phyloP scores from a whole-genome alignment of 2,888 invertebrate species.

The Apamea sordens region DNA sequence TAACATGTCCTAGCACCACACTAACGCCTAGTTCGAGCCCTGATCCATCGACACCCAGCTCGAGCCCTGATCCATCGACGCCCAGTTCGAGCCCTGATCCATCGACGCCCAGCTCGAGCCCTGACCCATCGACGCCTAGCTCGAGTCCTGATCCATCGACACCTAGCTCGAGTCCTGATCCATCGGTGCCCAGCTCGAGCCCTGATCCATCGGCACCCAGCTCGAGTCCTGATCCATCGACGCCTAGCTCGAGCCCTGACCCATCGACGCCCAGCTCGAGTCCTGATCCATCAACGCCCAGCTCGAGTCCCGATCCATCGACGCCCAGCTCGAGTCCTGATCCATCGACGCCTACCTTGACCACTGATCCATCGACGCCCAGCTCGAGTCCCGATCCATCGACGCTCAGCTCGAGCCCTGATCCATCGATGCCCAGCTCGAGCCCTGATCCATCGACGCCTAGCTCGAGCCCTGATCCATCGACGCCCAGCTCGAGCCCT shows the following conservation, averaged over 20 bases:
- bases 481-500: not conserved
- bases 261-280: not conserved
- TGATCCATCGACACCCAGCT: not conserved
- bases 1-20: conserved; percentile 67
- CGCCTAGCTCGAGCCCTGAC: not conserved
- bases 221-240: not conserved
- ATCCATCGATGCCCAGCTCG: not conserved
- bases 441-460: not conserved
- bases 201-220: not conserved
- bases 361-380: not conserved
- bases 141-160: not conserved
- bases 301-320: not conserved
- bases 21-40: not conserved
- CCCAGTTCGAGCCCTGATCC: too few species aligned
- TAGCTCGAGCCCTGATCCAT: not conserved
- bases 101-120: too few species aligned
- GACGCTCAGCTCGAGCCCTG: not conserved
- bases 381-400: not conserved
- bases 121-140: too few species aligned
- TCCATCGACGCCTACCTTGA: not conserved
- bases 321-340: not conserved
- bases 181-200: too few species aligned
- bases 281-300: not conserved
- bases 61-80: not conserved
- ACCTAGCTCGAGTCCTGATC: not conserved